These are phyloP conservation scores for Nephrotoma appendiculata DNA, from an alignment of 2,888 invertebrate species.

Conservation along the genomic window DNA sequence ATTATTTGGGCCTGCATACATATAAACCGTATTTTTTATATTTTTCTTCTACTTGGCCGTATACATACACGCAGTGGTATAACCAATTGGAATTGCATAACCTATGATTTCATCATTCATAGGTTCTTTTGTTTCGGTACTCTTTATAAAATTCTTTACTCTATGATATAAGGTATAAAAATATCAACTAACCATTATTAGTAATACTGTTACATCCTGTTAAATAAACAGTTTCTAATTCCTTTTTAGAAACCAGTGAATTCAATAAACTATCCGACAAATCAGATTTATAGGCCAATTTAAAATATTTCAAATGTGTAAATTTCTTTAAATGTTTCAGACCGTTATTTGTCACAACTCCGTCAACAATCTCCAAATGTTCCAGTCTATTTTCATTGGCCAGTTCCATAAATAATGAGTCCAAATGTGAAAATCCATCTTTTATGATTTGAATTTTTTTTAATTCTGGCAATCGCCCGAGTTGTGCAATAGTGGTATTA, in stretches of 20 bases:
- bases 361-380: not conserved
- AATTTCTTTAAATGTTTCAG: not conserved
- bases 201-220: not conserved
- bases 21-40: too few relatives aligned
- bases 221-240: not conserved
- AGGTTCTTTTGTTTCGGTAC: too few relatives aligned
- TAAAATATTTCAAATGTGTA: not conserved
- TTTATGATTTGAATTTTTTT: conserved; percentile 3
- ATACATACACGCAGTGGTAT: too few relatives aligned
- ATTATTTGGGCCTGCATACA: too few relatives aligned
- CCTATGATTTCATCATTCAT: too few relatives aligned
- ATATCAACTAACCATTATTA: not conserved
- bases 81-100: too few relatives aligned
- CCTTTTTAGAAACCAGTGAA: not conserved
- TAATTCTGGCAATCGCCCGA: conserved; percentile 1
- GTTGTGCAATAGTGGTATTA: not conserved
- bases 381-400: not conserved
- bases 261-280: not conserved
- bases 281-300: not conserved
- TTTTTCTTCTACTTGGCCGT: too few relatives aligned
- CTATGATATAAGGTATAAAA: not conserved
- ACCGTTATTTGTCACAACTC: not conserved
- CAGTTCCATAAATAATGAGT: not conserved
- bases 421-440: not conserved
- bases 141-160: too few relatives aligned